A percentile compares a stretch with the other conserved stretches of the same genome.
These are phyloP conservation scores for Darevskia nairensis DNA, from an alignment of 2,797 vertebrate species.

Conservation along the genomic window DNA sequence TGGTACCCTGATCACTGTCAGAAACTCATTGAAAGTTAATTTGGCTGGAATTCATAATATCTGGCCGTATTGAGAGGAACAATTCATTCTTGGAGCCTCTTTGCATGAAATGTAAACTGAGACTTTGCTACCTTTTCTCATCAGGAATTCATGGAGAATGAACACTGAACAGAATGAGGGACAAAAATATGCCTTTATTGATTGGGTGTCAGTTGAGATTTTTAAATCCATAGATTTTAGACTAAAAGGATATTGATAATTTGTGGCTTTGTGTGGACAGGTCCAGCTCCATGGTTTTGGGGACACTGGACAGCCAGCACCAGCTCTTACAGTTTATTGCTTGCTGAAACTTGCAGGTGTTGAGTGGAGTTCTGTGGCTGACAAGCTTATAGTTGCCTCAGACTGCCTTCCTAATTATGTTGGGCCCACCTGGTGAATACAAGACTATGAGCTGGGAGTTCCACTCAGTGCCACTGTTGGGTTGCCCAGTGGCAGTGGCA, in stretches of 20 bases:
- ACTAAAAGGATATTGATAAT: neutral
- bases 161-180: neutral
- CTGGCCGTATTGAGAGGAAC: slow-evolving; percentile 15
- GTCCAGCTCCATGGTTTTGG: no score
- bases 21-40: slow-evolving; percentile 18
- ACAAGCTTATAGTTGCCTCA: neutral
- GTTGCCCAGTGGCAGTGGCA: no score
- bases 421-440: neutral
- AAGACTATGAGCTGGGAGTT: no score
- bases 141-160: neutral
- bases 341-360: neutral
- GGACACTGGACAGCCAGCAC: neutral
- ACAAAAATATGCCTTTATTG: neutral
- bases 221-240: neutral
- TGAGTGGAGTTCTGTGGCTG: neutral
- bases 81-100: neutral
- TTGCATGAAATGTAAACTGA: slow-evolving; percentile 19
- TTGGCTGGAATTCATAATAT: slow-evolving; percentile 21
- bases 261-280: neutral
- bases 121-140: neutral
- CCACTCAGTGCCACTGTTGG: neutral
- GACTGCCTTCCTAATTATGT: neutral
- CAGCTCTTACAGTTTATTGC: neutral
- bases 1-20: slow-evolving; percentile 14
- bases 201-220: neutral